Evolutionary conservation across 2,113 vertebrate species (phyloP).

Genomic region (Agapornis roseicollis): DNA sequence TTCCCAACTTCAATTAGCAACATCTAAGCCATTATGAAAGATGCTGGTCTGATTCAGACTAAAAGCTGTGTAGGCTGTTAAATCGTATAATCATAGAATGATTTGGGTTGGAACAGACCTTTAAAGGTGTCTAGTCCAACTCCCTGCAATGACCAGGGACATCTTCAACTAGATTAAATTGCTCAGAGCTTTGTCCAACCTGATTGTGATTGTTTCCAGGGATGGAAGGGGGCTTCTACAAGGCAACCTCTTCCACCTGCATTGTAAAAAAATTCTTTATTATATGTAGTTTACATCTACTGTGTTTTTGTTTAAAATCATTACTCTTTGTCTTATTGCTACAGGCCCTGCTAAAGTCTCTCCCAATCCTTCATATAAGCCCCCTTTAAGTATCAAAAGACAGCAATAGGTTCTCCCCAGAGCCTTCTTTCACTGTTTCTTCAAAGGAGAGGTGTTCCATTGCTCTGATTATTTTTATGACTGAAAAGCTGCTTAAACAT

Average conservation of each 20-base stretch:
- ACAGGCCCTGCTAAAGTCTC: not conserved
- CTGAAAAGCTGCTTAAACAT: not conserved
- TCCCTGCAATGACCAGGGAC: not conserved
- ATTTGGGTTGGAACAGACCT: not conserved
- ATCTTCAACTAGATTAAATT: not conserved
- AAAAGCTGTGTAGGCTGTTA: not conserved
- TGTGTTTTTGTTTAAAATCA: not conserved
- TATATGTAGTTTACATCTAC: not conserved
- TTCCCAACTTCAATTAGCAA: not conserved
- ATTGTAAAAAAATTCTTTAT: accelerated
- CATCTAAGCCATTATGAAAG: not conserved
- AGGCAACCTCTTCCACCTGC: not conserved
- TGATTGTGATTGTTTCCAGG: not conserved
- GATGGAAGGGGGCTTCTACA: not conserved
- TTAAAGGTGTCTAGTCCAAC: not conserved
- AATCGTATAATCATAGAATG: not conserved
- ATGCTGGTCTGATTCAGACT: not conserved
- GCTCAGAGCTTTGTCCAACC: not conserved
- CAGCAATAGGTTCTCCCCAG: not conserved
- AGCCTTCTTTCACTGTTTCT: not conserved
- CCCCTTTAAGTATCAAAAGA: not conserved
- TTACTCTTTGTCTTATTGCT: not conserved
- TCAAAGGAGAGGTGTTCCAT: not conserved
- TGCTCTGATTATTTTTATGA: not conserved
- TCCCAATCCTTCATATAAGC: not conserved